These are phyloP conservation scores for Drosophila leontia DNA, from an alignment of 1,140 invertebrate genomes.

Conservation along the genomic window DNA sequence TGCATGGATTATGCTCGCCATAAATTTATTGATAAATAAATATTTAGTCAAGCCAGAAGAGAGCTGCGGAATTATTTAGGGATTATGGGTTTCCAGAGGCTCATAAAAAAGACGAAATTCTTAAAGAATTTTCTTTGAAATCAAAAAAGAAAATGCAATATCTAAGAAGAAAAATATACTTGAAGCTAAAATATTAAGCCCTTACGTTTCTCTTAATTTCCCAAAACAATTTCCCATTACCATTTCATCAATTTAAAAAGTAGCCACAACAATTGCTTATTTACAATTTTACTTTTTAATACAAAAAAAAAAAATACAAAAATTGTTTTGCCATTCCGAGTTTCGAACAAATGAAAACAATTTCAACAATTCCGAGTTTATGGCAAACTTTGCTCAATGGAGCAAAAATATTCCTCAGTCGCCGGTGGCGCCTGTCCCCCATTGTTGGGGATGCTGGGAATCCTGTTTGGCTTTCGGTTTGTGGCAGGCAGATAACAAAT, in stretches of 20 bases:
- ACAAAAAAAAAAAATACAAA: slow-evolving; percentile 16
- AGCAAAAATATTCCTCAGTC: slow-evolving; percentile 57
- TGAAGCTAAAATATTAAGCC: neutral
- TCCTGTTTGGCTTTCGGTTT: slow-evolving; percentile 43
- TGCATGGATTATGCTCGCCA: slow-evolving; percentile 23
- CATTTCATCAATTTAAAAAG: slow-evolving; percentile 1
- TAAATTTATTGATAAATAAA: slow-evolving; percentile 37
- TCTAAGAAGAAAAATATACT: neutral
- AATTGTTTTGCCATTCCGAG: slow-evolving; percentile 47
- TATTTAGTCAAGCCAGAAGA: slow-evolving; percentile 23
- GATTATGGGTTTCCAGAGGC: neutral
- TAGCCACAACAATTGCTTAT: slow-evolving; percentile 29
- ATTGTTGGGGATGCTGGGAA: slow-evolving; percentile 52
- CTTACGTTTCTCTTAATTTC: neutral
- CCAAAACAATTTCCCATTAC: neutral
- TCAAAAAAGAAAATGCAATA: neutral
- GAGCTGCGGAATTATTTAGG: slow-evolving; percentile 10
- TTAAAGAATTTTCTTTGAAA: neutral
- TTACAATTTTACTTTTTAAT: slow-evolving; percentile 18
- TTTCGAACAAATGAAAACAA: slow-evolving; percentile 68
- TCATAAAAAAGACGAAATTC: neutral
- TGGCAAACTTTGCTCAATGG: slow-evolving; percentile 73
- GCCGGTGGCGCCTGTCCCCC: slow-evolving; percentile 67
- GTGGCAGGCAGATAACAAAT: slow-evolving; percentile 77
- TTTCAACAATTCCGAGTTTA: slow-evolving; percentile 74